A percentile compares a stretch with the other conserved stretches of the same genome.
phyloP scores from a whole-genome alignment of 2,113 vertebrate genomes.

The Grus americana region DNA sequence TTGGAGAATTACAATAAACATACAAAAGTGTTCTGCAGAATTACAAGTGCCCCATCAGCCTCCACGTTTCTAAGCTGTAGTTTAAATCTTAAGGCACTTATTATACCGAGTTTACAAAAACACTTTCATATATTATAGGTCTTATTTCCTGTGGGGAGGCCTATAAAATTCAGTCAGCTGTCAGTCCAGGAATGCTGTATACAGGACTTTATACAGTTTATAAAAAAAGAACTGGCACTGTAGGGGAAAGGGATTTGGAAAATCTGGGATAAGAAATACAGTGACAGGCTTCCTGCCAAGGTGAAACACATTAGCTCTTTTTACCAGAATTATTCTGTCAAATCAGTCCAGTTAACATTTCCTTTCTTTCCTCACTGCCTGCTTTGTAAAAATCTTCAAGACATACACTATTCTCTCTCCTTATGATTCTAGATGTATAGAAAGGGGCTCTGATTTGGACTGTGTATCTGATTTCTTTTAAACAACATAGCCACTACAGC shows the following conservation, averaged over 20 bases:
- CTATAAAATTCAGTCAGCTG: neutral
- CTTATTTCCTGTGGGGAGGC: neutral
- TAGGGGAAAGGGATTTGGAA: neutral
- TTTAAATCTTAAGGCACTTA: neutral
- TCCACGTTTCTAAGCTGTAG: neutral
- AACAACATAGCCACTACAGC: neutral
- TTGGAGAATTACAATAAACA: neutral
- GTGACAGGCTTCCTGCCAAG: neutral
- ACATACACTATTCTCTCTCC: neutral
- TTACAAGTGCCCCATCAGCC: neutral
- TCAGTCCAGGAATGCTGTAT: neutral
- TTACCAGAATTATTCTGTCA: neutral
- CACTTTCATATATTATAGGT: neutral
- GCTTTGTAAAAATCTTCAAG: neutral
- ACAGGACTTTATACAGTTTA: neutral
- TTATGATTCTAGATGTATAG: neutral
- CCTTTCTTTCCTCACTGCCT: neutral
- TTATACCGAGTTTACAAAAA: neutral
- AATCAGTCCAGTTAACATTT: conserved; percentile 1
- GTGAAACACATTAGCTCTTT: neutral
- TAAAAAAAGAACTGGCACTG: neutral
- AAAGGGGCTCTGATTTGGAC: neutral
- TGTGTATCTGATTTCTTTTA: neutral
- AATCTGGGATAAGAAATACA: conserved; percentile 8
- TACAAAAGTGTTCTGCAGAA: neutral